A percentile compares a stretch with the other conserved stretches of the same genome.
Conservation (phyloP, 2,888 invertebrate species). For the Lepas anatifera region DNA sequence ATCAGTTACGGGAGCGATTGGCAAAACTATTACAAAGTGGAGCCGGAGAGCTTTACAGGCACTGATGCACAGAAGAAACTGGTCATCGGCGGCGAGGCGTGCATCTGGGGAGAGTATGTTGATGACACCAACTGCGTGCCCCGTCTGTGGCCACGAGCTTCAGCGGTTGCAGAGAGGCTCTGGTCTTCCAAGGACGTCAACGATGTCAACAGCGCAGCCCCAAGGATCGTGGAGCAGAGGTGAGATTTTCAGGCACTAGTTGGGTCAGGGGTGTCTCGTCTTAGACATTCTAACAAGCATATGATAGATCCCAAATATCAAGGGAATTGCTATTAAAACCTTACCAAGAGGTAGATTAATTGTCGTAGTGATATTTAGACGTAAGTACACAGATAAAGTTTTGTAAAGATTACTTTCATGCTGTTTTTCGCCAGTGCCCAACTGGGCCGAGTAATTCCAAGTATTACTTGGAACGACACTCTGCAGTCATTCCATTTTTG, state of each 20-base stretch:
- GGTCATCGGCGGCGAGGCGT: constrained; percentile 79
- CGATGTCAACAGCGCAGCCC: constrained; percentile 39
- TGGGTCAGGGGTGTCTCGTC: too few species aligned
- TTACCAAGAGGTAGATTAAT: too few species aligned
- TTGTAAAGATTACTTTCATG: too few species aligned
- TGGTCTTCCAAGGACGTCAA: constrained; percentile 49
- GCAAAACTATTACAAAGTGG: constrained; percentile 52
- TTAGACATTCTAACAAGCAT: too few species aligned
- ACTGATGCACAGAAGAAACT: constrained; percentile 43
- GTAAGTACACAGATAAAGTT: too few species aligned
- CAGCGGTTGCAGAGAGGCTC: constrained; percentile 71
- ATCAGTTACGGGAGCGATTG: constrained; percentile 54
- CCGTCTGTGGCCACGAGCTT: constrained; percentile 69
- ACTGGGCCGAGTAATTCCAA: too few species aligned
- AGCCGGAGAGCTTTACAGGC: constrained; percentile 48
- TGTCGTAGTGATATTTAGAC: too few species aligned
- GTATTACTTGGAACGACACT: too few species aligned
- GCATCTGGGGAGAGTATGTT: constrained; percentile 84
- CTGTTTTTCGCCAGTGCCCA: too few species aligned
- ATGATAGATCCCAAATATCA: too few species aligned
- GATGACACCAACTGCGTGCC: constrained; percentile 50
- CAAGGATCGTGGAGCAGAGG: constrained; percentile 50
- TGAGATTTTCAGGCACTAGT: neutral
- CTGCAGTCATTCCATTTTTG: too few species aligned
- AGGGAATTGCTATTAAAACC: too few species aligned